Evolutionary conservation across 1,140 invertebrate genomes (phyloP).

Genomic region (Drosophila lacertosa): DNA sequence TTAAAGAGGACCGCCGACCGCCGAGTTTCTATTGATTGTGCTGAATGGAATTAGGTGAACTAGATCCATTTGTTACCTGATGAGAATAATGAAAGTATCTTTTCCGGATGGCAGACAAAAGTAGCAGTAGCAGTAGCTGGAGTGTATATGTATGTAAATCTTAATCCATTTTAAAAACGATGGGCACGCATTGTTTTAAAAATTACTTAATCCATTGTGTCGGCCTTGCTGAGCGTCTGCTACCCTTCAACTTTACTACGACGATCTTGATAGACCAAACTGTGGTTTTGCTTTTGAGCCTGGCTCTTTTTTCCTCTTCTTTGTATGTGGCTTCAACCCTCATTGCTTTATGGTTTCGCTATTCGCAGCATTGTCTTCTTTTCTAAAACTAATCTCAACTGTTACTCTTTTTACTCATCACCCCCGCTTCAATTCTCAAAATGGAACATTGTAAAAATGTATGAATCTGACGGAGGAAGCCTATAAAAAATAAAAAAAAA

Average conservation of each 20-base stretch:
- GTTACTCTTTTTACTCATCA: not conserved
- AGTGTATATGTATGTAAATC: slow-evolving; percentile 42
- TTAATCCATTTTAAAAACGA: slow-evolving; percentile 57
- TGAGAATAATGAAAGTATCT: slow-evolving; percentile 42
- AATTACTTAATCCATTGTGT: slow-evolving; percentile 54
- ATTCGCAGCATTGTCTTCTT: not conserved
- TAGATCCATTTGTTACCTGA: slow-evolving; percentile 49
- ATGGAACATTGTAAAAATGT: too few species aligned
- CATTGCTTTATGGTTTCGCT: not conserved
- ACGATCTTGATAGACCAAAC: slow-evolving; percentile 32
- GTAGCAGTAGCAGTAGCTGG: slow-evolving; percentile 1
- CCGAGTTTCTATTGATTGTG: slow-evolving; percentile 10
- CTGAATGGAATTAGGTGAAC: slow-evolving; percentile 37
- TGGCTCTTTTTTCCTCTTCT: not conserved
- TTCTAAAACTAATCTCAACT: not conserved
- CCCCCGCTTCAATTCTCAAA: too few species aligned
- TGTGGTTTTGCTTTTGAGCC: not conserved
- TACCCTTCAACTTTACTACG: slow-evolving; percentile 14
- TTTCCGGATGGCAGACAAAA: slow-evolving; percentile 19
- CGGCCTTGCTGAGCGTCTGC: slow-evolving; percentile 5
- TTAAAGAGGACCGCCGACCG: slow-evolving; percentile 5
- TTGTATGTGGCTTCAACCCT: not conserved
- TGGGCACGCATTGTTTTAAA: slow-evolving; percentile 38
- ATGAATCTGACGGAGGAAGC: too few species aligned
- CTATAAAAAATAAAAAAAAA: too few species aligned